Evolutionary conservation across 2,113 vertebrate species (phyloP).

Genomic region (Camelus bactrianus): DNA sequence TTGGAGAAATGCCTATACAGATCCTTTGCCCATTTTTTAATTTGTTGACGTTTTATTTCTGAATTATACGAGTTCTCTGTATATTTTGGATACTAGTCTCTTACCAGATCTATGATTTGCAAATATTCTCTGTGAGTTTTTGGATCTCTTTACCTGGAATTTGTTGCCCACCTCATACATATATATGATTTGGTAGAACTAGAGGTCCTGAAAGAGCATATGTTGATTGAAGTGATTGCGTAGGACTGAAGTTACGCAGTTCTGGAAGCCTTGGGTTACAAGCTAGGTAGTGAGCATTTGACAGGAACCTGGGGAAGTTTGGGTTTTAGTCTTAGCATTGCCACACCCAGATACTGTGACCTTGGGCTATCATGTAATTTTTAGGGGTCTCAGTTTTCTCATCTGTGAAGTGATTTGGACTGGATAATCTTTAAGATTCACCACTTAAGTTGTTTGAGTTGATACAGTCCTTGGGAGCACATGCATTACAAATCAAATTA

Average conservation of each 20-base stretch:
- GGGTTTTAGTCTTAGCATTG: neutral
- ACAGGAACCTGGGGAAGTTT: neutral
- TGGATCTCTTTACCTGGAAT: neutral
- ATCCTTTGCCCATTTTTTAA: neutral
- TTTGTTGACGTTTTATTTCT: neutral
- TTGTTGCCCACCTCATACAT: neutral
- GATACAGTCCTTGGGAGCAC: neutral
- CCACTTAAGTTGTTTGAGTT: neutral
- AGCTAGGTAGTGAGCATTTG: neutral
- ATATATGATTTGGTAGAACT: neutral
- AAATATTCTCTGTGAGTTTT: constrained; percentile 12
- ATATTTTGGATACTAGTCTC: neutral
- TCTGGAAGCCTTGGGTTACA: neutral
- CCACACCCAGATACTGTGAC: neutral
- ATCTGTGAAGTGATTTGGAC: constrained; percentile 12
- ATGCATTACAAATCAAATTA: neutral
- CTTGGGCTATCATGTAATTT: neutral
- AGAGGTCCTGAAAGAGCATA: neutral
- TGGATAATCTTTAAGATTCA: neutral
- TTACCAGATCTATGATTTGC: neutral
- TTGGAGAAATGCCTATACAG: neutral
- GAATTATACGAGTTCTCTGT: neutral
- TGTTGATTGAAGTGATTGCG: neutral
- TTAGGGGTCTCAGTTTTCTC: neutral
- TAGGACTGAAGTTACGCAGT: neutral